These are phyloP conservation scores for Yponomeuta plumbellus DNA, from an alignment of 2,888 invertebrate genomes.

Conservation along the genomic window DNA sequence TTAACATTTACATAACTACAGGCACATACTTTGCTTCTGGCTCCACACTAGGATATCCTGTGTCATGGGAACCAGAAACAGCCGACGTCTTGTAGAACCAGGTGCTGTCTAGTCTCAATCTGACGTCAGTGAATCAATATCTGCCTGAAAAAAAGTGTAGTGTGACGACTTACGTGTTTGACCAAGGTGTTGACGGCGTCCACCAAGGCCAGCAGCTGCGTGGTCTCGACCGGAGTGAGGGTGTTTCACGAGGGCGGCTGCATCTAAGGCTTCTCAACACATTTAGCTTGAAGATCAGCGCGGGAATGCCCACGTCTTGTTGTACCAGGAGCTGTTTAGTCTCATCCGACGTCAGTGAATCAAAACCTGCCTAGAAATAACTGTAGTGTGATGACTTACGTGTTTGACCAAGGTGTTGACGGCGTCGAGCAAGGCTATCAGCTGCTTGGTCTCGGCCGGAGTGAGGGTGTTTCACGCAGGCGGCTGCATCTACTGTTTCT, in stretches of 20 bases:
- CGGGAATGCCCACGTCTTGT: too few relatives aligned
- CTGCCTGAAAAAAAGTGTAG: not conserved
- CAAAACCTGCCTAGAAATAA: too few relatives aligned
- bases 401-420: conserved; percentile 91
- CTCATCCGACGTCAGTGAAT: too few relatives aligned
- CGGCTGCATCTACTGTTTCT: too few relatives aligned
- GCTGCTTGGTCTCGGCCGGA: conserved; percentile 81
- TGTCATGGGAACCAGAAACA: too few relatives aligned
- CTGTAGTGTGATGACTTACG: conserved; percentile 67
- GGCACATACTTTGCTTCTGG: too few relatives aligned
- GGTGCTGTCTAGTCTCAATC: conserved; percentile 11
- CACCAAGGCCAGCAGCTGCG: conserved; percentile 84
- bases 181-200: conserved; percentile 91
- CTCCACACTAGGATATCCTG: too few relatives aligned
- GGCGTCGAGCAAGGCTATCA: conserved; percentile 89
- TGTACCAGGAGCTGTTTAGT: too few relatives aligned
- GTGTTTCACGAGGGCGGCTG: conserved; percentile 28
- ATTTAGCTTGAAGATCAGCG: too few relatives aligned
- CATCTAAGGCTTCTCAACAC: too few relatives aligned
- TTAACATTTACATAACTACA: too few relatives aligned
- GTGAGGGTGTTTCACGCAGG: conserved; percentile 31
- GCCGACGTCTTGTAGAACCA: too few relatives aligned
- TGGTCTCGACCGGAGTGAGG: conserved; percentile 77
- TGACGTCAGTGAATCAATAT: not conserved
- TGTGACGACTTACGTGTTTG: conserved; percentile 81